Evolutionary conservation across 2,797 vertebrate genomes (phyloP), one percentile per base, ranked within the genome.

Genomic region (Capromys pilorides): DNA sequence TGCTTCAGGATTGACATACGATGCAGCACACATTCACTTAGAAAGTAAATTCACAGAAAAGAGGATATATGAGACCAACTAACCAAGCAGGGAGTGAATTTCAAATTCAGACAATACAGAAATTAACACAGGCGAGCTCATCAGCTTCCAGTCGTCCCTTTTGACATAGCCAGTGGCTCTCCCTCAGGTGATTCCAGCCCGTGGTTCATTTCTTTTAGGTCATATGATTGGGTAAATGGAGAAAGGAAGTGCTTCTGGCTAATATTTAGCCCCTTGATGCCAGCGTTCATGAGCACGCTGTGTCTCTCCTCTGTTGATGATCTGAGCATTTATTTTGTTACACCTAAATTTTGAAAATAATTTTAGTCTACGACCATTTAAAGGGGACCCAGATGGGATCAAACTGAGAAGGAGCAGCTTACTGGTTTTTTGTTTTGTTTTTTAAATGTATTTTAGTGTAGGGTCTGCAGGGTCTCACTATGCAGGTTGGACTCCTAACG

Each of bases 81-180:
- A 95, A 92, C 79, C 31, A 90, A 92, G 73, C 31, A 77, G 88
- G 39, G 54, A 77, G 51, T 93, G 88, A 95, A 94, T 96, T 95
- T 71, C 79, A 96, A 98, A 84, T 92, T 96, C 31, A n/a, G 61
- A 96, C 83, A 96, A 96, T 80, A 79, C 36, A 26, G 14, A n/a
- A 97, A 95, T 96, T 90, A 96, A 93, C 91, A 94, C 71, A 94
- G 84, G 92, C 95, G 88, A 96, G 91, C 81, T 97, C 91, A 96
- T 97, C 97, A 96, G 21, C 75, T 96, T 95, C 69, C 69, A 97
- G 6, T 82, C 41, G 86, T 59, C 26, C 51, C 75, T 97, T 96
- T 97, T 88, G 45, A 96, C 96, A 96, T 94, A 97, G 92, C 92
- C 96, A 92, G 66, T 73, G 94, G 91, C 87, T 62, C 80, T 91